These are phyloP conservation scores for Dryocosmus kuriphilus DNA, from an alignment of 2,888 invertebrate genomes.

Conservation along the genomic window DNA sequence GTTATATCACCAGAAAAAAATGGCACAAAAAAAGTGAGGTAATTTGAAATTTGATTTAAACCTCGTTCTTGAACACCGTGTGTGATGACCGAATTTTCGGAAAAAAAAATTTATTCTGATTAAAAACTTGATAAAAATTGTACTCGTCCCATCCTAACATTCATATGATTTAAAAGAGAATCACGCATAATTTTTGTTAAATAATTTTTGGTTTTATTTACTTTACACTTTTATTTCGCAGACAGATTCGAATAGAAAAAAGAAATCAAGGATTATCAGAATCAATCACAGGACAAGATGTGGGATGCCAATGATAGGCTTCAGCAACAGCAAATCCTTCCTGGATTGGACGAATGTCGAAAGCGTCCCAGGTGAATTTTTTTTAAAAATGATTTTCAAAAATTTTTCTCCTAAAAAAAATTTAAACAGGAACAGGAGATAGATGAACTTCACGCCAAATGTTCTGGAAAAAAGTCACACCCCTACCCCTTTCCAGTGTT, in stretches of 20 bases:
- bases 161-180: neutral
- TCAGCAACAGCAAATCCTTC: slow-evolving; percentile 64
- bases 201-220: neutral
- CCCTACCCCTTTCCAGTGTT: no score
- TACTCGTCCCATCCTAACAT: no score
- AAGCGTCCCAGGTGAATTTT: slow-evolving; percentile 77
- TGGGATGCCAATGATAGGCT: slow-evolving; percentile 64
- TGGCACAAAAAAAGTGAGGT: no score
- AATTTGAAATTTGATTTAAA: no score
- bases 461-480: neutral
- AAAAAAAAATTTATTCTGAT: no score
- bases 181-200: neutral
- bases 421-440: neutral
- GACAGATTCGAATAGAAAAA: neutral
- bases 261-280: slow-evolving; percentile 35
- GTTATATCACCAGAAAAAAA: no score
- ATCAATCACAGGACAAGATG: slow-evolving; percentile 57
- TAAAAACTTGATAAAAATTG: no score
- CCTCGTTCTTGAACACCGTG: no score
- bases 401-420: neutral
- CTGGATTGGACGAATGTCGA: slow-evolving; percentile 77
- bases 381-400: slow-evolving; percentile 42
- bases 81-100: no score
- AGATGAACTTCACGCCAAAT: neutral
- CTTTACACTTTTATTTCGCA: neutral